phyloP scores from a whole-genome alignment of 2,113 vertebrate genomes.

The Gymnarchus niloticus region DNA sequence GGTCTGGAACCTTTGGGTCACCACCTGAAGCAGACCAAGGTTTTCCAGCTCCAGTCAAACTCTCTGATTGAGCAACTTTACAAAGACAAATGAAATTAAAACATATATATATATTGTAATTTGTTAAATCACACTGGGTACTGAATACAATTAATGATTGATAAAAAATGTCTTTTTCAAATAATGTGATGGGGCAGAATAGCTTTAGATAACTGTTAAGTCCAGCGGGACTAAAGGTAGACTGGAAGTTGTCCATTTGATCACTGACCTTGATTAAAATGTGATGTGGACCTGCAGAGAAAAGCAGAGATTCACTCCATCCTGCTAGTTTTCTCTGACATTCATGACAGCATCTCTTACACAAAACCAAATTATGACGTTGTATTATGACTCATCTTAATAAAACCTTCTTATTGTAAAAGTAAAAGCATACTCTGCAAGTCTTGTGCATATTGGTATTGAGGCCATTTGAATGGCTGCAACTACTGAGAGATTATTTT shows the following conservation, averaged over 20 bases:
- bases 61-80: not conserved
- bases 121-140: not conserved
- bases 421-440: not conserved
- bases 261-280: not conserved
- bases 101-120: not conserved
- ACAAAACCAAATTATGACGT: not conserved
- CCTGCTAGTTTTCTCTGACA: not conserved
- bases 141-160: not conserved
- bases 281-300: not conserved
- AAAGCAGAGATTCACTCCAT: not conserved
- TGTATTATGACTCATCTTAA: not conserved
- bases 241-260: not conserved
- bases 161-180: not conserved
- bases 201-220: not conserved
- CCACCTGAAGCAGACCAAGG: constrained; percentile 34
- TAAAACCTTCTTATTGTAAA: not conserved
- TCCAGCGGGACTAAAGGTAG: not conserved
- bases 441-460: not conserved
- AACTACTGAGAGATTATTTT: not conserved
- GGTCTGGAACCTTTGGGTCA: constrained; percentile 26
- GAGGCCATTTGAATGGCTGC: not conserved
- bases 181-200: not conserved
- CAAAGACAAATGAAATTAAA: not conserved
- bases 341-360: not conserved
- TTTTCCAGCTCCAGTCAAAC: not conserved